These are phyloP conservation scores for Aix galericulata DNA, from an alignment of 2,113 vertebrate genomes.

Conservation along the genomic window DNA sequence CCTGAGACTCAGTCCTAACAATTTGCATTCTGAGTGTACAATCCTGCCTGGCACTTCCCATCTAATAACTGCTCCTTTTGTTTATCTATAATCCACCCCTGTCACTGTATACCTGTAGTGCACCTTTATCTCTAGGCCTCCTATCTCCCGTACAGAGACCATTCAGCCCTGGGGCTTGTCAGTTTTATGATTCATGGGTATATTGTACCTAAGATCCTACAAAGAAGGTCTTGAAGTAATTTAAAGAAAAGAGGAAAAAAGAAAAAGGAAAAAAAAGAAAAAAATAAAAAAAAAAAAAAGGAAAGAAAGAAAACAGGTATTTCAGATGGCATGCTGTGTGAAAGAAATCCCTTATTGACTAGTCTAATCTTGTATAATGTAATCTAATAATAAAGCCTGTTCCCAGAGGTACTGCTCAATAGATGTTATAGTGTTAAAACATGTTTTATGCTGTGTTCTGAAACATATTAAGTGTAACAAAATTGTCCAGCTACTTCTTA, in stretches of 20 bases:
- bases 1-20: neutral
- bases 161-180: conserved; percentile 75
- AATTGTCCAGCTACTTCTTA: conserved; percentile 64
- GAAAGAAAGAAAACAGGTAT: conserved; percentile 68
- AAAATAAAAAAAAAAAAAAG: neutral
- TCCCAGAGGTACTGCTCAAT: conserved; percentile 76
- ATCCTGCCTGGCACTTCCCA: conserved; percentile 23
- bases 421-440: conserved; percentile 70
- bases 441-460: conserved; percentile 64
- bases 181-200: conserved; percentile 79
- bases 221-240: conserved; percentile 77
- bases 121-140: conserved; percentile 74
- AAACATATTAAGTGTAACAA: conserved; percentile 69
- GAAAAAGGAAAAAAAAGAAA: neutral
- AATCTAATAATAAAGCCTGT: conserved; percentile 79
- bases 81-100: conserved; percentile 72
- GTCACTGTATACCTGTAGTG: conserved; percentile 69
- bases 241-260: conserved; percentile 15
- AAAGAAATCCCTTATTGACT: conserved; percentile 78
- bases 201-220: conserved; percentile 73
- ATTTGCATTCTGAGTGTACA: conserved; percentile 56
- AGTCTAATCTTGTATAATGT: conserved; percentile 77
- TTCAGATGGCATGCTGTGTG: conserved; percentile 75
- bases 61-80: conserved; percentile 39
- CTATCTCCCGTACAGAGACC: conserved; percentile 63